A percentile compares a stretch with the other conserved stretches of the same genome.
phyloP scores from a whole-genome alignment of 1,140 invertebrate species.

The Glomeris maerens region DNA sequence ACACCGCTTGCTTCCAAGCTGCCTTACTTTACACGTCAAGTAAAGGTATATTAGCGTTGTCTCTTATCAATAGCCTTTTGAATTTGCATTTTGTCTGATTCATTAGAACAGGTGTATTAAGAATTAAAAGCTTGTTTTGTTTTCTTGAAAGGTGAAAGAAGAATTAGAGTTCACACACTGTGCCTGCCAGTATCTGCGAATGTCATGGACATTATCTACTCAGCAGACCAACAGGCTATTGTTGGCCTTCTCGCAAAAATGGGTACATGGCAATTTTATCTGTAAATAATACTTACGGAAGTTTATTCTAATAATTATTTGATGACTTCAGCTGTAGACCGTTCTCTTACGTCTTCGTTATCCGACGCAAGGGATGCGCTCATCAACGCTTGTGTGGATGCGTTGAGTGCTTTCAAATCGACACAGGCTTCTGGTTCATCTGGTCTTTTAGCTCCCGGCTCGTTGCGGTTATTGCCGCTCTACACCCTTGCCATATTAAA shows the following conservation, averaged over 20 bases:
- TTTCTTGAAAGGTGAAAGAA: slow-evolving; percentile 58
- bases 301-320: slow-evolving; percentile 3
- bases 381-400: slow-evolving; percentile 86
- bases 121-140: too few relatives aligned
- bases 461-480: slow-evolving; percentile 66
- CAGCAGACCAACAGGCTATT: slow-evolving; percentile 92
- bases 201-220: slow-evolving; percentile 68
- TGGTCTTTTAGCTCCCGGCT: slow-evolving; percentile 55
- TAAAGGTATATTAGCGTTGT: slow-evolving; percentile 50
- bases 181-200: slow-evolving; percentile 78
- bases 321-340: slow-evolving; percentile 61
- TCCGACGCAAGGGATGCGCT: slow-evolving; percentile 89
- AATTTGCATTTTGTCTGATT: slow-evolving; percentile 6
- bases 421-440: slow-evolving; percentile 41
- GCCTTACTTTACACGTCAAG: slow-evolving; percentile 94
- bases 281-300: background rate
- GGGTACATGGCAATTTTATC: slow-evolving; percentile 43
- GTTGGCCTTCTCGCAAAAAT: slow-evolving; percentile 86
- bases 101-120: too few relatives aligned
- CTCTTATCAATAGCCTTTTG: slow-evolving; percentile 10
- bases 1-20: slow-evolving; percentile 91
- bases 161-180: slow-evolving; percentile 94
- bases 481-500: slow-evolving; percentile 85
- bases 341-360: slow-evolving; percentile 66
- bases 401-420: slow-evolving; percentile 63